Evolutionary conservation across 2,888 invertebrate species (phyloP).

Genomic region (Polylopha cassiicola): DNA sequence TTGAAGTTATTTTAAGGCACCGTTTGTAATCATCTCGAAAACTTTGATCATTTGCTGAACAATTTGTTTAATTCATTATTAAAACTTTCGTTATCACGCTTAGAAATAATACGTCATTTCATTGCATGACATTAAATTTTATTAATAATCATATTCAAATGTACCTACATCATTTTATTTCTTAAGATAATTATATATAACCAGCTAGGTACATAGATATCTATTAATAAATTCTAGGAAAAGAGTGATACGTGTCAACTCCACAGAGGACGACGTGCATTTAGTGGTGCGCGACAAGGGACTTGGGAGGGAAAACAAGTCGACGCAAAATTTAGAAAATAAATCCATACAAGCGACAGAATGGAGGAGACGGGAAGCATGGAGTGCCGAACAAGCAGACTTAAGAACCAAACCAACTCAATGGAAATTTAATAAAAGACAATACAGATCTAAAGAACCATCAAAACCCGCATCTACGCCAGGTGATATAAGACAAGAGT

Average conservation of each 20-base stretch:
- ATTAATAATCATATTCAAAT: too few species aligned
- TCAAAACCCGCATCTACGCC: conserved; percentile 70
- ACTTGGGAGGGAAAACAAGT: conserved; percentile 84
- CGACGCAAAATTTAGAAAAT: conserved; percentile 84
- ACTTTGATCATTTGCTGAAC: too few species aligned
- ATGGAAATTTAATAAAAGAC: conserved; percentile 85
- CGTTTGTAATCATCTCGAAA: too few species aligned
- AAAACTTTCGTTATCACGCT: too few species aligned
- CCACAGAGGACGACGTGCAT: conserved; percentile 85
- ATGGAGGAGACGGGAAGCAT: conserved; percentile 89
- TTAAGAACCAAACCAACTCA: conserved; percentile 82
- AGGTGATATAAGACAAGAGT: conserved; percentile 68
- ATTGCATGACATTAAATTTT: too few species aligned
- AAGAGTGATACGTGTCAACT: conserved; percentile 85
- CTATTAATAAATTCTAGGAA: conserved; percentile 81
- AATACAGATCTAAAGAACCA: conserved; percentile 71
- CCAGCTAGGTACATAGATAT: conserved; percentile 74
- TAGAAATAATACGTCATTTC: too few species aligned
- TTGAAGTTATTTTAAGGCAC: too few species aligned
- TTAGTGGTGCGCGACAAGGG: conserved; percentile 84
- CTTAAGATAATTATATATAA: conserved; percentile 38
- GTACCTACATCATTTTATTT: conserved; percentile 19
- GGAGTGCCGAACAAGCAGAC: conserved; percentile 87
- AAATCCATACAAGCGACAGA: conserved; percentile 86
- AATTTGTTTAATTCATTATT: conserved; percentile 16